Evolutionary conservation across 2,888 invertebrate species (phyloP).

Genomic region (Lomographa bimaculata): DNA sequence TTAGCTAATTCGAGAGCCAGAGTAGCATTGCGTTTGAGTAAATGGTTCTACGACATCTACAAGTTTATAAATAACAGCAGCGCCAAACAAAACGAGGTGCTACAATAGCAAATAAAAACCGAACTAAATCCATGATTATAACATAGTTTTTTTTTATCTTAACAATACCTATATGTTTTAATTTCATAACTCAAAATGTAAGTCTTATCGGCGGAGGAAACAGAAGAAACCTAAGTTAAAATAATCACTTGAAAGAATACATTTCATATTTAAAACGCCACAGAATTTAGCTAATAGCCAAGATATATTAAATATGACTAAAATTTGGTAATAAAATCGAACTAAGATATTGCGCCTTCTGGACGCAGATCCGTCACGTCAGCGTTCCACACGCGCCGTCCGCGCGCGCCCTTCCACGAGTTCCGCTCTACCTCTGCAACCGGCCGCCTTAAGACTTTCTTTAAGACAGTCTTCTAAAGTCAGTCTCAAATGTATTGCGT

Average conservation of each 20-base stretch:
- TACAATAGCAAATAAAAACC: constrained; percentile 9
- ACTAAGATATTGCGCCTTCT: constrained; percentile 44
- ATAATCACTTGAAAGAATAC: constrained; percentile 30
- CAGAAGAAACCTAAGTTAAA: constrained; percentile 30
- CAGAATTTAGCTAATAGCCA: constrained; percentile 28
- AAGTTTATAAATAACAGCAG: constrained; percentile 25
- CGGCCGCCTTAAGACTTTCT: constrained; percentile 45
- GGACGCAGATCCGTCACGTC: constrained; percentile 15
- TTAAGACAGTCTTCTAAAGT: constrained; percentile 82
- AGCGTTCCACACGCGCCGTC: constrained; percentile 14
- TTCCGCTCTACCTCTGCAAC: constrained; percentile 26
- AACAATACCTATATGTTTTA: constrained; percentile 16
- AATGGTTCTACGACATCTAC: constrained; percentile 12
- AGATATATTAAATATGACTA: constrained; percentile 41
- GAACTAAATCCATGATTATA: constrained; percentile 10
- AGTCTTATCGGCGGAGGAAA: constrained; percentile 25
- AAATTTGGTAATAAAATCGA: constrained; percentile 52
- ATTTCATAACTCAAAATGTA: constrained; percentile 22
- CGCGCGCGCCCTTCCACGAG: too few relatives aligned
- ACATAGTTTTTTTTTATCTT: constrained; percentile 10
- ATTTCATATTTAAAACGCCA: constrained; percentile 28
- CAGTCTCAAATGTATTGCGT: constrained; percentile 83
- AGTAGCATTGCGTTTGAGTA: constrained; percentile 11
- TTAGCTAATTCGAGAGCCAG: constrained; percentile 22
- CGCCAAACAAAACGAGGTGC: constrained; percentile 21